A percentile compares a stretch with the other conserved stretches of the same genome.
phyloP scores from a whole-genome alignment of 2,113 vertebrate species.

The Phocoena phocoena region DNA sequence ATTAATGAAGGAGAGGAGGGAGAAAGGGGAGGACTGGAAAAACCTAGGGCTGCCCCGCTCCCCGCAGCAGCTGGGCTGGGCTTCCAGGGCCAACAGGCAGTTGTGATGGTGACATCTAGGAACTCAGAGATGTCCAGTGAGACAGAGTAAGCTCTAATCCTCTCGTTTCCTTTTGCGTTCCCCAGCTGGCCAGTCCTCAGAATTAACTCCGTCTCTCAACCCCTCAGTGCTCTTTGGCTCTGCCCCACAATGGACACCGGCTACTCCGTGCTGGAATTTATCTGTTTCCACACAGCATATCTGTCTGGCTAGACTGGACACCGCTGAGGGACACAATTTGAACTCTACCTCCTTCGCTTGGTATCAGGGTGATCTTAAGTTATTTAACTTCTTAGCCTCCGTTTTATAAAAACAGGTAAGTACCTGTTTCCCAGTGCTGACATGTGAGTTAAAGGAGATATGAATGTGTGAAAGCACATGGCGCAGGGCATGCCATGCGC shows the following conservation, averaged over 20 bases:
- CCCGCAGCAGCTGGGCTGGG: neutral
- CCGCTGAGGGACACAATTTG: neutral
- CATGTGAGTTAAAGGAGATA: neutral
- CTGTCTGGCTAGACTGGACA: neutral
- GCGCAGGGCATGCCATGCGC: neutral
- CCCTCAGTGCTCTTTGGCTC: neutral
- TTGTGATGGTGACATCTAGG: neutral
- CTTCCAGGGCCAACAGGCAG: neutral
- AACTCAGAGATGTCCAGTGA: neutral
- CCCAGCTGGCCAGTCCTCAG: neutral
- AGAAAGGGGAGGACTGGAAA: neutral
- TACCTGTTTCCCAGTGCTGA: neutral
- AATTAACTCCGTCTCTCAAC: neutral
- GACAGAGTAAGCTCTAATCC: neutral
- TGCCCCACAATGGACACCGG: neutral
- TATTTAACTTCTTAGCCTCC: neutral
- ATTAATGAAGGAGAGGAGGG: neutral
- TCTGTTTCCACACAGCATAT: neutral
- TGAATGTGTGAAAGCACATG: neutral
- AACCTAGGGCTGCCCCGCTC: neutral
- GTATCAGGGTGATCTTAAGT: neutral
- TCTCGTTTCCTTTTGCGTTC: neutral
- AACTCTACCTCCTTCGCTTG: neutral
- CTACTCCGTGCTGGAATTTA: neutral
- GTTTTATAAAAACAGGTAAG: neutral